Evolutionary conservation across 2,113 vertebrate genomes (phyloP), one percentile per base, ranked within the genome.

Genomic region (Catharus minimus): DNA sequence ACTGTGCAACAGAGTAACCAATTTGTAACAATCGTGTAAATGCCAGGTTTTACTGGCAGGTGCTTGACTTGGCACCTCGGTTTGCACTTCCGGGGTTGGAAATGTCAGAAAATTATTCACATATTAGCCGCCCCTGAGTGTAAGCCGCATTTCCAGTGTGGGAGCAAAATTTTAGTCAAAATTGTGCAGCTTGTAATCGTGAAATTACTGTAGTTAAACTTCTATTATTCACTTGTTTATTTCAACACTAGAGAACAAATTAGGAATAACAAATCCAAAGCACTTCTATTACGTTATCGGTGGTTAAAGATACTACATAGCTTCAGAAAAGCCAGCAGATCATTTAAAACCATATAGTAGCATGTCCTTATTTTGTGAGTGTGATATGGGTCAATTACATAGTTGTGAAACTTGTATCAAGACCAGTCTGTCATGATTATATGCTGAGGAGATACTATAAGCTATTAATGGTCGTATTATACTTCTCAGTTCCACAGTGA

Each of bases 311-410:
- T 74, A 81, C 58, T 27, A 23, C 33, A 47, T 68, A 50, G 23
- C 50, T 92, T 89, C 36, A 66, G 75, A 84, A 86, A 86, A 88
- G 43, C 30, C 69, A 93, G 38, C 27, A 78, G 61, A 57, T 91
- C n/a, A 17, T 76, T 92, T 91, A 65, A 91, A 86, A 78, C 28
- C 7, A 5, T 85, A 71, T 47, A 82, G 74, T 32, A 75, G 44
- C 38, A 30, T 57, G 55, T 68, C 26, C n/a, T 78, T 92, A 71
- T 82, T 68, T 80, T 72, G 44, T 56, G 43, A 58, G n/a, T 1
- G 7, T 81, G 60, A 50, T 91, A 57, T 61, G 68, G 67, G 67
- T 88, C 74, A 84, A 57, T 92, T 84, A 88, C 27, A 47, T 47
- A 55, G 76, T 62, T 60, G 53, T 65, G 50, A 21, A 64, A 62